phyloP scores from a whole-genome alignment of 2,888 invertebrate species.

The Apamea epomidion region DNA sequence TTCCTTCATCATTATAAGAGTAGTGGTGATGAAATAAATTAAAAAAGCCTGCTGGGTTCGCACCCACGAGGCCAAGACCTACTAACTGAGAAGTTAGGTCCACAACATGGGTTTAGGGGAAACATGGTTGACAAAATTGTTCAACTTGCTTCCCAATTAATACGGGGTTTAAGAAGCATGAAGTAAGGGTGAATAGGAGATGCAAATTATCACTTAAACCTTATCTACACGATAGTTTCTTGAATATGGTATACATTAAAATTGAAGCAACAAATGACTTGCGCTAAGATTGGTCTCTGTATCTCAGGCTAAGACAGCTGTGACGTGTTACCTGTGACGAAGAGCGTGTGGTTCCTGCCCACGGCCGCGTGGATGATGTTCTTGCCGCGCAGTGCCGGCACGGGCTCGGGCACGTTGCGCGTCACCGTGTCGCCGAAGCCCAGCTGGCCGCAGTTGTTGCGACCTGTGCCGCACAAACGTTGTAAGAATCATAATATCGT shows the following conservation, averaged over 20 bases:
- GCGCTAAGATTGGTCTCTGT: neutral
- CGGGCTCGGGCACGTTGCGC: conserved; percentile 94
- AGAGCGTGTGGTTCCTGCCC: conserved; percentile 96
- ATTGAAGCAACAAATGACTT: neutral
- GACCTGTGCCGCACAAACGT: conserved; percentile 81
- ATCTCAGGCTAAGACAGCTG: no score
- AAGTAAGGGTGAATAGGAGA: neutral
- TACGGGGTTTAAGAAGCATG: neutral
- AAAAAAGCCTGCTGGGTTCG: neutral
- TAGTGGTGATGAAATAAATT: neutral
- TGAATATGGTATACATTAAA: neutral
- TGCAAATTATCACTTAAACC: neutral
- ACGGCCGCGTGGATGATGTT: conserved; percentile 96
- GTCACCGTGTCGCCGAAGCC: conserved; percentile 95
- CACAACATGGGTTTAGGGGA: neutral
- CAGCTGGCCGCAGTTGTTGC: conserved; percentile 96
- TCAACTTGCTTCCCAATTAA: neutral
- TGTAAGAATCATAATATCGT: neutral
- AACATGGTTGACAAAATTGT: neutral
- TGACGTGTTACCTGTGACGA: conserved; percentile 92
- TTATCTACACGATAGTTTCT: neutral
- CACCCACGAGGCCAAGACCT: neutral
- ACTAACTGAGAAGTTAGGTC: neutral
- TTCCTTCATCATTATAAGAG: neutral
- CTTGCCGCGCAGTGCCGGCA: conserved; percentile 93